A percentile compares a stretch with the other conserved stretches of the same genome.
phyloP scores from a whole-genome alignment of 2,113 vertebrate species.

The Leucoraja erinaceus region DNA sequence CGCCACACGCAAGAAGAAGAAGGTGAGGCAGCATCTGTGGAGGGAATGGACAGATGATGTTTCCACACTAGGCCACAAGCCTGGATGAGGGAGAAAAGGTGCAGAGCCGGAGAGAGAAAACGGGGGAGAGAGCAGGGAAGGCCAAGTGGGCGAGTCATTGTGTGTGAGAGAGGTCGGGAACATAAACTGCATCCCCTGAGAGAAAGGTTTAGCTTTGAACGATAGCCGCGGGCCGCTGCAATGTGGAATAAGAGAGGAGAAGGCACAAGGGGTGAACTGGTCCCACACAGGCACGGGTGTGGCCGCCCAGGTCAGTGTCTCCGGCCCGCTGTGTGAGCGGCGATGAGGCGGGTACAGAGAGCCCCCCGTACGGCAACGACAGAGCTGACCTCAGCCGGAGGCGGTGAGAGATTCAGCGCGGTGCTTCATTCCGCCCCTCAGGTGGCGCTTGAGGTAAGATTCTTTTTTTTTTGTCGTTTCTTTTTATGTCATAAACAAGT shows the following conservation, averaged over 20 bases:
- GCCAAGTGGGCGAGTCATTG: no score
- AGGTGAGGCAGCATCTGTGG: no score
- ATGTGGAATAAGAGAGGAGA: constrained; percentile 10
- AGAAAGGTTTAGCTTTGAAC: constrained; percentile 15
- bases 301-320: no score
- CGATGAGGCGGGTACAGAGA: no score
- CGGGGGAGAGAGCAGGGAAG: no score
- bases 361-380: not conserved
- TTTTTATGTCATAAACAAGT: constrained; percentile 20
- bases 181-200: not conserved
- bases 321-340: no score
- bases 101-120: no score
- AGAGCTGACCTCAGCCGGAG: not conserved
- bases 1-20: no score
- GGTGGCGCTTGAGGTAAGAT: constrained; percentile 14
- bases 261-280: constrained; percentile 29
- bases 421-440: not conserved
- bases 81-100: no score
- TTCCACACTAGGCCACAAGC: no score
- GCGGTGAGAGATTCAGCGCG: not conserved
- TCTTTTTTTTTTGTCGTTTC: not conserved
- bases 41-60: no score
- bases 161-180: not conserved
- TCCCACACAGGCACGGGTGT: constrained; percentile 21
- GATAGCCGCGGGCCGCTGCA: not conserved